phyloP scores from a whole-genome alignment of 2,797 vertebrate species.

The Pelochelys cantorii region DNA sequence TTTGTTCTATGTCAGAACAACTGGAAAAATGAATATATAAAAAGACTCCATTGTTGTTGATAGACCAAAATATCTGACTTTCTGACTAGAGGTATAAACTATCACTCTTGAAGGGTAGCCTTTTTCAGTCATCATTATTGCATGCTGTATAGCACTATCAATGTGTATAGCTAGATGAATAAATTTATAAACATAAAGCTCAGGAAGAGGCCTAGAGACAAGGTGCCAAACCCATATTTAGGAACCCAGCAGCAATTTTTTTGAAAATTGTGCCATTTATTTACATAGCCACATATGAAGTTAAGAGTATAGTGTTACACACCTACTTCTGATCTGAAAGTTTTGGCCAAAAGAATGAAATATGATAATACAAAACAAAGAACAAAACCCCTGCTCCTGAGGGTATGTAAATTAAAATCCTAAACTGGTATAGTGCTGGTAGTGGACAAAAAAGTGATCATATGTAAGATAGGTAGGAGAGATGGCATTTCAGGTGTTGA shows the following conservation, averaged over 20 bases:
- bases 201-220: background rate
- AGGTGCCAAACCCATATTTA: background rate
- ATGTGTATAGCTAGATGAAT: slow-evolving; percentile 4
- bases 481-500: background rate
- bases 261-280: background rate
- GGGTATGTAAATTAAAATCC: background rate
- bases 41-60: background rate
- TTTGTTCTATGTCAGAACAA: background rate
- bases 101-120: slow-evolving; percentile 12
- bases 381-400: background rate
- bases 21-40: background rate
- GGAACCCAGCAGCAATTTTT: background rate
- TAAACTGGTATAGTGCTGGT: background rate
- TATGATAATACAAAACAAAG: background rate
- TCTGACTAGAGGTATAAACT: background rate
- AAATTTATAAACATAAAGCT: background rate
- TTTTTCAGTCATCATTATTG: background rate
- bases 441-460: background rate
- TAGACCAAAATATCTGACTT: background rate
- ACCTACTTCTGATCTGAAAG: background rate
- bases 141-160: background rate
- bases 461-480: background rate
- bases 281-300: background rate
- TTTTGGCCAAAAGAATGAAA: background rate
- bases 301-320: background rate